Evolutionary conservation across 2,113 vertebrate species (phyloP), one percentile per base, ranked within the genome.

Genomic region (Petromus typicus): DNA sequence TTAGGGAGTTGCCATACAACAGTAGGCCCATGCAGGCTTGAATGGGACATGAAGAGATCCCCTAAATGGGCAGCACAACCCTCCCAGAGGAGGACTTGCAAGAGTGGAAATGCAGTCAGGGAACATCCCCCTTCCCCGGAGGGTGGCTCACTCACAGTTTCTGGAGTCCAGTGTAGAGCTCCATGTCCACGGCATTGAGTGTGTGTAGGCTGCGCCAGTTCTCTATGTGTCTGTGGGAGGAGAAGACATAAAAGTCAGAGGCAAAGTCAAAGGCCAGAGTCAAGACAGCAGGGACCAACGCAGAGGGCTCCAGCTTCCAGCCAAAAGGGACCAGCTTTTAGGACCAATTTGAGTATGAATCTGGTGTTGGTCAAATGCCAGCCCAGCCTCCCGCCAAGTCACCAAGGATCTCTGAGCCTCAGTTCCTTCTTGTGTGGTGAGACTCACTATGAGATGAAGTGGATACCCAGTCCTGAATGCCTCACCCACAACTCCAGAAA

Each of bases 151-250:
- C 99, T 99, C 98, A 99, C 99, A 99, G 99, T 98, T 98, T 99
- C 98, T 99, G 99, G 57, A 99, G 99, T 98, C 99, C 99, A 0
- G 99, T 99, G 98, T 99, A 99, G 95, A 99, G 99, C 98, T 99
- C 99, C 99, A 99, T 99, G 97, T 99, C 99, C n/a, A 99, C 99
- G 0, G 99, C 99, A 0, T 99, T 99, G 96, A 99, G 98, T 0
- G 99, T 99, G 98, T 99, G 99, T 97, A 99, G 97, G 86, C 99
- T 99, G 48, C 98, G 99, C 99, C 99, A 99, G 98, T 99, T 99
- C 98, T 99, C 99, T 98, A 99, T 99, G 98, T 99, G 99, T 99
- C 99, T 99, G 98, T 20, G 96, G 96, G 96, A 93, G n/a, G 67
- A 96, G 51, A 97, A 57, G 22, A 43, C 57, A 61, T 48, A 78